Percentiles rank a stretch among this genome's conserved stretches.
Conservation (phyloP, 2,113 vertebrate genomes). For the Tricholaema leucomelas region DNA sequence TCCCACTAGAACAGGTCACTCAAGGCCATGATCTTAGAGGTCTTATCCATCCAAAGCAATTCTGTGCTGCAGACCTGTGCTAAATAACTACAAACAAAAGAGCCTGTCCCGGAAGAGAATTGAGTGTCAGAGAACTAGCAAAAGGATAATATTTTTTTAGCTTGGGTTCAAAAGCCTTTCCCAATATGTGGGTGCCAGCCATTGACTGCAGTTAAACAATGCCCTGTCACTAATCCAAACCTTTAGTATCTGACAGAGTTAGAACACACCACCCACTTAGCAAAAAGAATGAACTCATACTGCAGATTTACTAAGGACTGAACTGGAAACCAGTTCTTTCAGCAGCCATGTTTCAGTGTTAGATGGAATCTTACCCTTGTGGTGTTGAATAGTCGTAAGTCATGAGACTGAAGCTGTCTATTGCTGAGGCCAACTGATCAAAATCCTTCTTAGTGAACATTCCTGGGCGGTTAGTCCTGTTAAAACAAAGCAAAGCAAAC, state of each 20-base stretch:
- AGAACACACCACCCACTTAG: not conserved
- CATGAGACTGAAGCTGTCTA: slow-evolving; percentile 97
- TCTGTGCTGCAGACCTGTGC: too few relatives aligned
- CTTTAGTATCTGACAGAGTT: not conserved
- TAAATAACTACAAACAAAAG: too few relatives aligned
- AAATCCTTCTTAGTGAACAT: slow-evolving; percentile 91
- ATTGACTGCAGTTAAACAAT: too few relatives aligned
- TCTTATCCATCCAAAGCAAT: too few relatives aligned
- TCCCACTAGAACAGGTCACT: too few relatives aligned
- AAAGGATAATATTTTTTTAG: too few relatives aligned
- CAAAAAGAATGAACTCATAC: not conserved
- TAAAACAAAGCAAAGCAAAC: slow-evolving; percentile 1
- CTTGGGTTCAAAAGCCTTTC: too few relatives aligned
- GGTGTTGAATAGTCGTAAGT: slow-evolving; percentile 92
- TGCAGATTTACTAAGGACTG: not conserved
- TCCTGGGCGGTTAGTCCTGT: slow-evolving; percentile 84
- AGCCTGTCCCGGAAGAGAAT: too few relatives aligned
- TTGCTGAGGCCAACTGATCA: slow-evolving; percentile 83
- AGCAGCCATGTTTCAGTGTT: not conserved
- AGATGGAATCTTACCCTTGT: slow-evolving; percentile 80
- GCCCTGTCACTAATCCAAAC: too few relatives aligned
- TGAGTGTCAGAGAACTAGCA: too few relatives aligned
- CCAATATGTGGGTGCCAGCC: too few relatives aligned
- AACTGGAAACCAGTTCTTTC: not conserved
- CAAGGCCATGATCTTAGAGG: too few relatives aligned